A percentile compares a stretch with the other conserved stretches of the same genome.
Evolutionary conservation across 1,140 invertebrate genomes (phyloP).

Genomic region (Lithobius niger): DNA sequence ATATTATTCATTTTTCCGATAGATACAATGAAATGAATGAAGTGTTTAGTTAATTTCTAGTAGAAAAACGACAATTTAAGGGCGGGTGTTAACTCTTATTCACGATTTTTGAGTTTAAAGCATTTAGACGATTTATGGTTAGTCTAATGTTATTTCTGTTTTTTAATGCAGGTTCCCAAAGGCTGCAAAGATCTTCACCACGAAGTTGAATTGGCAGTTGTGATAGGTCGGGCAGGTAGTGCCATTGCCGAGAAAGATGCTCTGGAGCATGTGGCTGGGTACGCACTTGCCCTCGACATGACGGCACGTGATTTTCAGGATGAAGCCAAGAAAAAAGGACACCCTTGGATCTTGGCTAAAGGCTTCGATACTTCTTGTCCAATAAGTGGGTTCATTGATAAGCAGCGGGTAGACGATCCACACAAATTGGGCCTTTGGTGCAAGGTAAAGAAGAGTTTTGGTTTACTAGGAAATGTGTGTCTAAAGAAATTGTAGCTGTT

Average conservation of each 20-base stretch:
- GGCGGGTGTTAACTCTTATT: no score
- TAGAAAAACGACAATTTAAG: no score
- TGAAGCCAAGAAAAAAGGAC: conserved; percentile 46
- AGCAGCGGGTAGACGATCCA: conserved; percentile 45
- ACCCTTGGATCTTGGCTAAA: conserved; percentile 63
- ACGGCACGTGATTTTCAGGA: conserved; percentile 48
- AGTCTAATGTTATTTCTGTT: no score
- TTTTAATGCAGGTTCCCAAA: conserved; percentile 49
- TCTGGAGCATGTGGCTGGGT: conserved; percentile 52
- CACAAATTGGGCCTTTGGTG: conserved; percentile 47
- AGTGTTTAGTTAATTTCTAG: no score
- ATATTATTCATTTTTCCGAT: no score
- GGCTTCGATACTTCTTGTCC: conserved; percentile 70
- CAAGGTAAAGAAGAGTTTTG: no score
- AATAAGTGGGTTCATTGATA: conserved; percentile 50
- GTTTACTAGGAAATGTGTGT: no score
- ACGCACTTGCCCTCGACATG: conserved; percentile 60
- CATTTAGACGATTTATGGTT: no score
- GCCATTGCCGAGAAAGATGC: conserved; percentile 44
- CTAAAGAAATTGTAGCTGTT: no score
- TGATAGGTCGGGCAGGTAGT: conserved; percentile 47
- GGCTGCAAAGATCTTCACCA: conserved; percentile 51
- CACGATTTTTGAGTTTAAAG: no score
- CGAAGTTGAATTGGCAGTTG: conserved; percentile 65
- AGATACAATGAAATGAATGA: no score